phyloP scores from a whole-genome alignment of 2,797 vertebrate species.

The Myotis pilosus region DNA sequence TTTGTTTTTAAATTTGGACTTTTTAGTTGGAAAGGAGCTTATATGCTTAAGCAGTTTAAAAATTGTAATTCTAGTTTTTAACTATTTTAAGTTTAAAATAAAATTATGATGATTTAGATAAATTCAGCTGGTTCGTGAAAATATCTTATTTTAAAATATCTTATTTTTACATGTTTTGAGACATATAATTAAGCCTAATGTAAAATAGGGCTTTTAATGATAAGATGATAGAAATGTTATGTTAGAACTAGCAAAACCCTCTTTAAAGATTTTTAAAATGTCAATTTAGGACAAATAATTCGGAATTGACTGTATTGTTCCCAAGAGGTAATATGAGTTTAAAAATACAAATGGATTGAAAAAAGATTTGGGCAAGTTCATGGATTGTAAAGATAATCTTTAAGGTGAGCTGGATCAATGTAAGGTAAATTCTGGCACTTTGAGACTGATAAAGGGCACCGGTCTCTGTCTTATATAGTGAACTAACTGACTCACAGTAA shows the following conservation, averaged over 20 bases:
- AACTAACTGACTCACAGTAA: not conserved
- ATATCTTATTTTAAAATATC: not conserved
- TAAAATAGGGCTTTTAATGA: slow-evolving; percentile 9
- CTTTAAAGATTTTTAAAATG: not conserved
- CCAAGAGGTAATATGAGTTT: not conserved
- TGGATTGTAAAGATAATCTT: not conserved
- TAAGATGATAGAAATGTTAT: not conserved
- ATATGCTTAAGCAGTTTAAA: not conserved
- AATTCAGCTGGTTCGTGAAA: not conserved
- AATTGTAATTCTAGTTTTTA: slow-evolving; percentile 4
- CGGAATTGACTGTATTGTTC: not conserved
- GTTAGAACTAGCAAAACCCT: not conserved
- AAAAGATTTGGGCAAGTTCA: not conserved
- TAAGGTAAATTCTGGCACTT: not conserved
- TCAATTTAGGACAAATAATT: not conserved
- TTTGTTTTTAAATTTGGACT: not conserved
- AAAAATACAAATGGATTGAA: not conserved
- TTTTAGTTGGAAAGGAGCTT: slow-evolving; percentile 16
- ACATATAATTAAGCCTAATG: not conserved
- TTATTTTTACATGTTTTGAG: slow-evolving; percentile 41
- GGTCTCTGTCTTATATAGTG: not conserved
- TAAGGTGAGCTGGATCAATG: not conserved
- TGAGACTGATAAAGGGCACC: not conserved
- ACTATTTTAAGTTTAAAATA: slow-evolving; percentile 19
- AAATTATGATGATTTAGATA: not conserved